Conservation (phyloP, 2,797 vertebrate species). For the Lemur catta region DNA sequence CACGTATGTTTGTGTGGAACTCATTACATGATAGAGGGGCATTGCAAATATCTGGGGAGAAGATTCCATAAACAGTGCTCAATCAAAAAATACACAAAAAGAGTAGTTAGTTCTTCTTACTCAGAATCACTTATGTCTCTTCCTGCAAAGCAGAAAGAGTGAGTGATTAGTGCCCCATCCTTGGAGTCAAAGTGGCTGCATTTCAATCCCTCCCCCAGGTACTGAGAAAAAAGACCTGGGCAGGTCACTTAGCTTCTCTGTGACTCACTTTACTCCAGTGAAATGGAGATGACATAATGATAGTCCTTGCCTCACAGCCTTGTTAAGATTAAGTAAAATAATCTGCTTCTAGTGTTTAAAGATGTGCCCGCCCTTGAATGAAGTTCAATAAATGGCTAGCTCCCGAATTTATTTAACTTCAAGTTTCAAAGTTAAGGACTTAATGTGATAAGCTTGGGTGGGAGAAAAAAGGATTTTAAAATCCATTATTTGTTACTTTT, state of each 20-base stretch:
- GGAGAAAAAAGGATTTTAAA: background rate
- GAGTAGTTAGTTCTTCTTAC: background rate
- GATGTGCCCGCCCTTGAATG: background rate
- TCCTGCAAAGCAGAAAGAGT: background rate
- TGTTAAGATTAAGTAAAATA: background rate
- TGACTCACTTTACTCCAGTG: background rate
- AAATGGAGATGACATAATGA: background rate
- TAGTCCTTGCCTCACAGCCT: background rate
- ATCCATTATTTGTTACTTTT: background rate
- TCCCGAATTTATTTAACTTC: background rate
- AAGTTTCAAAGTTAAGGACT: background rate
- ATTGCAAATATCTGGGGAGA: background rate
- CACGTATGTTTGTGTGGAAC: accelerated
- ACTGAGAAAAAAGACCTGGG: background rate
- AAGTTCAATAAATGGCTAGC: background rate
- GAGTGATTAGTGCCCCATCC: background rate
- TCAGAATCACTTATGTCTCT: background rate
- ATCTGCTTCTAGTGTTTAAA: background rate
- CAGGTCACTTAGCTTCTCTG: too few relatives aligned
- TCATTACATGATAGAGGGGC: background rate
- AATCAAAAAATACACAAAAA: background rate
- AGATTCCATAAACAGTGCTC: background rate
- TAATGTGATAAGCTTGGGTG: background rate
- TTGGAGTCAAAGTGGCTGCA: background rate
- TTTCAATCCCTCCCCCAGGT: background rate